A percentile compares a stretch with the other conserved stretches of the same genome.
Conservation (phyloP, 2,797 vertebrate species). For the Hirundo rustica region DNA sequence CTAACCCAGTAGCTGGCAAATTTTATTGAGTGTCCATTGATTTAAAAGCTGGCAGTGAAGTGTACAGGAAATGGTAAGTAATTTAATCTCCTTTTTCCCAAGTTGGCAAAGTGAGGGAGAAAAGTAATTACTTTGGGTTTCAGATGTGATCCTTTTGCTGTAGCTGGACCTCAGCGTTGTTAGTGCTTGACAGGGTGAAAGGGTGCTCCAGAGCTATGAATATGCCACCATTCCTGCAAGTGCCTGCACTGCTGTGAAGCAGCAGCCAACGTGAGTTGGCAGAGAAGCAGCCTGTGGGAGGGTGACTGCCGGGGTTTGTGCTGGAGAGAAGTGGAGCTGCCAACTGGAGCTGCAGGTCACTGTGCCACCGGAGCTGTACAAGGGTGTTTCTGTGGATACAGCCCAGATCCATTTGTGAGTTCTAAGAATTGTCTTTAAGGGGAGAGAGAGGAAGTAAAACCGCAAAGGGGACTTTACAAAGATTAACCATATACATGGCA, state of each 20-base stretch:
- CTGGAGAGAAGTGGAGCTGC: neutral
- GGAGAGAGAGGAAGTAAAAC: neutral
- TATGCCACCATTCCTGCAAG: neutral
- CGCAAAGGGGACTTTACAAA: neutral
- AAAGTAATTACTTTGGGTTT: neutral
- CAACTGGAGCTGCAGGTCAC: slow-evolving; percentile 33
- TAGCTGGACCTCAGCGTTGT: neutral
- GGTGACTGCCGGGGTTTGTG: neutral
- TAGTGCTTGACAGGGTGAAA: neutral
- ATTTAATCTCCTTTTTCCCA: neutral
- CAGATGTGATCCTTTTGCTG: neutral
- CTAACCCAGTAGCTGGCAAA: neutral
- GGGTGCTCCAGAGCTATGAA: neutral
- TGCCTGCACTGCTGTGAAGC: neutral
- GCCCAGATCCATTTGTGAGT: neutral
- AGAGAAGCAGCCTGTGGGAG: neutral
- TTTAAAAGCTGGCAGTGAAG: neutral
- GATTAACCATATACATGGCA: neutral
- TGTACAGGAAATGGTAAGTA: neutral
- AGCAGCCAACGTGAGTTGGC: neutral
- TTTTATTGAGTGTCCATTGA: neutral
- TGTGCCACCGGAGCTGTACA: neutral
- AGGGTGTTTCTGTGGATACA: neutral
- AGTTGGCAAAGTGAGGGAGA: neutral
- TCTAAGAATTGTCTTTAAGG: neutral